phyloP scores from a whole-genome alignment of 2,888 invertebrate genomes.

The Steinernema carpocapsae region DNA sequence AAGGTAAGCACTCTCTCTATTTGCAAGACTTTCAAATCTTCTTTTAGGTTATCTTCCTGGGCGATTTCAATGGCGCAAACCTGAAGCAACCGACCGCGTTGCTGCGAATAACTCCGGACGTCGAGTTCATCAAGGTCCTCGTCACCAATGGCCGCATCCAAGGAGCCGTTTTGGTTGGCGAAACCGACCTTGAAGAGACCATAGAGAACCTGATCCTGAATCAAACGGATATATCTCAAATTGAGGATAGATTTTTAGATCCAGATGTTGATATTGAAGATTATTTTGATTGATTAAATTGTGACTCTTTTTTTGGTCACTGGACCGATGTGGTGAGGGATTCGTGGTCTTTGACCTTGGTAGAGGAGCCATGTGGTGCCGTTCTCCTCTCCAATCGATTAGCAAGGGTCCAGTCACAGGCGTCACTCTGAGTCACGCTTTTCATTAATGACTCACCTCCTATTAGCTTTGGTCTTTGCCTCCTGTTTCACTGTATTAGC shows the following conservation, averaged over 20 bases:
- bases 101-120: constrained; percentile 54
- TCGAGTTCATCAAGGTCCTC: constrained; percentile 80
- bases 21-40: neutral
- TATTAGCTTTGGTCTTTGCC: too few relatives aligned
- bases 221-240: constrained; percentile 84
- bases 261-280: constrained; percentile 97
- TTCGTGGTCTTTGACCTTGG: too few relatives aligned
- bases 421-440: too few relatives aligned
- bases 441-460: too few relatives aligned
- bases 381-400: too few relatives aligned
- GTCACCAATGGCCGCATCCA: constrained; percentile 83
- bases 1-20: constrained; percentile 74
- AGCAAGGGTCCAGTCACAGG: too few relatives aligned
- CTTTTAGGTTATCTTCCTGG: constrained; percentile 59
- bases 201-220: constrained; percentile 96
- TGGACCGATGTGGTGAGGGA: too few relatives aligned
- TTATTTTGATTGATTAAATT: constrained; percentile 85
- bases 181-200: constrained; percentile 95
- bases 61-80: constrained; percentile 58
- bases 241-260: constrained; percentile 89
- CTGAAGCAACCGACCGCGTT: constrained; percentile 47
- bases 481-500: too few relatives aligned
- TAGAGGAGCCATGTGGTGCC: too few relatives aligned
- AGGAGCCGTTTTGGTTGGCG: constrained; percentile 93
- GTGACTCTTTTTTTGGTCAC: neutral